These are phyloP conservation scores for Gallinago nigripennis DNA, from an alignment of 2,797 vertebrate species.

Conservation along the genomic window DNA sequence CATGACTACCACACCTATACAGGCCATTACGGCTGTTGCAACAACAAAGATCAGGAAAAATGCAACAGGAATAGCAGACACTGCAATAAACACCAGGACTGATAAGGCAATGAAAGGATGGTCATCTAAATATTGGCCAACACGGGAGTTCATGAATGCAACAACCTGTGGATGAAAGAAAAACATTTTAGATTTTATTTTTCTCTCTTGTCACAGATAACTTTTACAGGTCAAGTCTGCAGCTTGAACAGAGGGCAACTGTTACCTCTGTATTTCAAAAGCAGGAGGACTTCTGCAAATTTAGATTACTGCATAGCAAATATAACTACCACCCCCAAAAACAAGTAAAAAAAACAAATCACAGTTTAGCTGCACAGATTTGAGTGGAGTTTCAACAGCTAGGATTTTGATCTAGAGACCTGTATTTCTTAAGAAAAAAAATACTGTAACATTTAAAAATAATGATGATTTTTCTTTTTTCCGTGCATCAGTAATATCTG, in stretches of 20 bases:
- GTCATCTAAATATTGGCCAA: constrained; percentile 79
- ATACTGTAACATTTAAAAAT: not conserved
- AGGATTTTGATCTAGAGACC: not conserved
- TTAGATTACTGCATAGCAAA: not conserved
- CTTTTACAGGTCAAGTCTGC: not conserved
- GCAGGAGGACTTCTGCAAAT: not conserved
- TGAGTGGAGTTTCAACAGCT: not conserved
- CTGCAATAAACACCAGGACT: constrained; percentile 76
- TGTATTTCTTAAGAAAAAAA: not conserved
- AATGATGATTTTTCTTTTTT: not conserved
- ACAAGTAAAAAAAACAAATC: not conserved
- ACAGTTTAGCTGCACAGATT: not conserved
- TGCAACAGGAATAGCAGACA: constrained; percentile 75
- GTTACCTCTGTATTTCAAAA: not conserved
- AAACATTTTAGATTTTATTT: not conserved
- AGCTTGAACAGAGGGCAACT: not conserved
- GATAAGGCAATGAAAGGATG: constrained; percentile 81
- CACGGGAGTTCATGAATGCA: constrained; percentile 78
- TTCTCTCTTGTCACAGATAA: not conserved
- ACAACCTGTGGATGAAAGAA: constrained; percentile 72
- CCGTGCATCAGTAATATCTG: not conserved
- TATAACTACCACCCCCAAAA: not conserved
- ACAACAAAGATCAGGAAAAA: constrained; percentile 79
- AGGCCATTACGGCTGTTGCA: constrained; percentile 73
- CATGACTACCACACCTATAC: constrained; percentile 78